A percentile compares a stretch with the other conserved stretches of the same genome.
Conservation (phyloP, 2,113 vertebrate genomes). For the Sporophila hypoxantha region DNA sequence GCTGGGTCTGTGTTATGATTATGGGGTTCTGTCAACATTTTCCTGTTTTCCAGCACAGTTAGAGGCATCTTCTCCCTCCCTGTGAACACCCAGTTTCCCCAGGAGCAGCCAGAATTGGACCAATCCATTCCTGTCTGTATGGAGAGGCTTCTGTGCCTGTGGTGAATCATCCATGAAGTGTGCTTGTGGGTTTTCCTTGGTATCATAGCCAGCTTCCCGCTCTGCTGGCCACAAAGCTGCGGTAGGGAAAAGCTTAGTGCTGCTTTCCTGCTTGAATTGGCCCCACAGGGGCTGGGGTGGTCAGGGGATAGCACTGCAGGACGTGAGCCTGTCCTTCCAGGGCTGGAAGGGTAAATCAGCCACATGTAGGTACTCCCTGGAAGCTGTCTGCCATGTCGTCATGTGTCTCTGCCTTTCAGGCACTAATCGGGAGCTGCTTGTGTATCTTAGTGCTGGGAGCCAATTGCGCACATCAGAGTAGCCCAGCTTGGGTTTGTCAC, state of each 20-base stretch:
- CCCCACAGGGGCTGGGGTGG: not conserved
- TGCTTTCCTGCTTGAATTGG: not conserved
- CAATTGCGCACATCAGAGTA: not conserved
- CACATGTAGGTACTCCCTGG: not conserved
- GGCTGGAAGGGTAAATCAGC: not conserved
- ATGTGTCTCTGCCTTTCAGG: not conserved
- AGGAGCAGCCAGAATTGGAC: not conserved
- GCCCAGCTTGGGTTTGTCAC: not conserved
- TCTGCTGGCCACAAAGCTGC: not conserved
- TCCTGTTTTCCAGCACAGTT: not conserved
- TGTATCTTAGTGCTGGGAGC: not conserved
- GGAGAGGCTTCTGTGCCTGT: not conserved
- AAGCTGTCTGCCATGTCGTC: not conserved
- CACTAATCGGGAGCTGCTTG: not conserved
- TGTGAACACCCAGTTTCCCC: not conserved
- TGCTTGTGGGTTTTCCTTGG: not conserved
- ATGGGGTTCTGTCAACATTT: not conserved
- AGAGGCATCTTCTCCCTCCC: not conserved
- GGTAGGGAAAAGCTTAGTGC: not conserved
- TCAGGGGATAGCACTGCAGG: fast-evolving
- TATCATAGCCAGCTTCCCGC: not conserved
- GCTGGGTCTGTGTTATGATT: not conserved
- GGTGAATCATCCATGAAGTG: not conserved
- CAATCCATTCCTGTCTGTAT: not conserved
- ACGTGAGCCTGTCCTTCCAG: not conserved